A percentile compares a stretch with the other conserved stretches of the same genome.
Evolutionary conservation across 2,113 vertebrate species (phyloP).

Genomic region (Pterocles gutturalis): DNA sequence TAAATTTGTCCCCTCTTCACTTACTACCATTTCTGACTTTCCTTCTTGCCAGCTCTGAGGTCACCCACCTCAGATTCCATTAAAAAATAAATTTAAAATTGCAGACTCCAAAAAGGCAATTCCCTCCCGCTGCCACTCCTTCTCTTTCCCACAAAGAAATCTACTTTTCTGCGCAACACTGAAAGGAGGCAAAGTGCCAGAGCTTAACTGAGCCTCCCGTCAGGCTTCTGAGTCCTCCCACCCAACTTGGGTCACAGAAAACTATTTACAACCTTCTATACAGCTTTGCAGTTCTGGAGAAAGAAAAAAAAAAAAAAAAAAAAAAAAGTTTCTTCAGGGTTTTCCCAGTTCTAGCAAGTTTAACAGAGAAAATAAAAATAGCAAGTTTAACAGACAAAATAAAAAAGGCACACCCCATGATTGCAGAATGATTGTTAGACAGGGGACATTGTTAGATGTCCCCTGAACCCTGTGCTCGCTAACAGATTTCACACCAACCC

Average conservation of each 20-base stretch:
- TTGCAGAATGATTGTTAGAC: no score
- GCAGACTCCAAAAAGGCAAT: background rate
- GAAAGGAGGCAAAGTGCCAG: conserved; percentile 39
- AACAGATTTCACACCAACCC: background rate
- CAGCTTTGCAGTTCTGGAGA: background rate
- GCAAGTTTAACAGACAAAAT: no score
- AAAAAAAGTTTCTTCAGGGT: background rate
- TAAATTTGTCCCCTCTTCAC: background rate
- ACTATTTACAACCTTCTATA: background rate
- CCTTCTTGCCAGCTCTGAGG: background rate
- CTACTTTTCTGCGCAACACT: conserved; percentile 31
- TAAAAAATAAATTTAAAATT: conserved; percentile 29
- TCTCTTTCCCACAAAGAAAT: conserved; percentile 27
- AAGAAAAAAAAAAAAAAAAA: no score
- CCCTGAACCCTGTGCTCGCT: fast-evolving
- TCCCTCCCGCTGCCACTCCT: background rate
- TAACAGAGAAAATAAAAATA: fast-evolving
- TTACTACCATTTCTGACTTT: background rate
- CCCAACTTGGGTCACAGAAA: background rate
- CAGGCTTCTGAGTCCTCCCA: background rate
- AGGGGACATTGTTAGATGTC: background rate
- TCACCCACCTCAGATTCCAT: background rate
- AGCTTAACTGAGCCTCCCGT: background rate
- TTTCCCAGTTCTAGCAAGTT: background rate
- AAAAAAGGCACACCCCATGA: background rate